phyloP scores from a whole-genome alignment of 2,888 invertebrate genomes.

The Xanthorhoe spadicearia region DNA sequence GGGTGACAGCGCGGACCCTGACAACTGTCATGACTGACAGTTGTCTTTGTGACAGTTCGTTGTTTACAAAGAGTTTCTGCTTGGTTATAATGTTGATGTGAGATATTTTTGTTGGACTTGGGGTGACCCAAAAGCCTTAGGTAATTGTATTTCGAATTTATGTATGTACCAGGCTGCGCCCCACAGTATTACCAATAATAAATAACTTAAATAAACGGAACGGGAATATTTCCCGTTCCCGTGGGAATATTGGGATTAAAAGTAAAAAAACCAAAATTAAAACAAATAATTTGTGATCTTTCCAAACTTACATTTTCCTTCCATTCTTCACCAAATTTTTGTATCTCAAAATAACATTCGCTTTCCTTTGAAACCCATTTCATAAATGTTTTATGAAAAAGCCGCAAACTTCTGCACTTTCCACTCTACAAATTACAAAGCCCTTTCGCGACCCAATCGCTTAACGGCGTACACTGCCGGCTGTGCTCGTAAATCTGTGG shows the following conservation, averaged over 20 bases:
- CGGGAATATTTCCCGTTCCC: too few relatives aligned
- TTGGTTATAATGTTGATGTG: neutral
- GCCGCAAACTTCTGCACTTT: constrained; percentile 7
- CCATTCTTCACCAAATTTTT: neutral
- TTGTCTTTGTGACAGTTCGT: neutral
- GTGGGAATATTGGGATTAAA: too few relatives aligned
- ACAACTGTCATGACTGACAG: neutral
- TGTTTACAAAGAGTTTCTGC: neutral
- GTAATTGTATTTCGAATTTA: too few relatives aligned
- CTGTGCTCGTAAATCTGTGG: constrained; percentile 36
- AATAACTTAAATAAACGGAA: too few relatives aligned
- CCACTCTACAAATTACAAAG: constrained; percentile 28
- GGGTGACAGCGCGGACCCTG: constrained; percentile 23
- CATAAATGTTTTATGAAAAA: neutral
- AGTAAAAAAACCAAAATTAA: too few relatives aligned
- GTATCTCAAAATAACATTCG: neutral
- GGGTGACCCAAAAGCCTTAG: too few relatives aligned
- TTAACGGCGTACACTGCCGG: constrained; percentile 36
- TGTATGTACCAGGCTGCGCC: too few relatives aligned
- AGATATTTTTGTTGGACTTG: neutral
- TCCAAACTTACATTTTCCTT: too few relatives aligned
- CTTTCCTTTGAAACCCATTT: neutral
- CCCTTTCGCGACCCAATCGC: constrained; percentile 32
- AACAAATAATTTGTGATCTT: too few relatives aligned
- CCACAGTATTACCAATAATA: too few relatives aligned